Percentiles rank a stretch among this genome's conserved stretches.
Conservation (phyloP, 2,797 vertebrate species). For the Picus viridis region DNA sequence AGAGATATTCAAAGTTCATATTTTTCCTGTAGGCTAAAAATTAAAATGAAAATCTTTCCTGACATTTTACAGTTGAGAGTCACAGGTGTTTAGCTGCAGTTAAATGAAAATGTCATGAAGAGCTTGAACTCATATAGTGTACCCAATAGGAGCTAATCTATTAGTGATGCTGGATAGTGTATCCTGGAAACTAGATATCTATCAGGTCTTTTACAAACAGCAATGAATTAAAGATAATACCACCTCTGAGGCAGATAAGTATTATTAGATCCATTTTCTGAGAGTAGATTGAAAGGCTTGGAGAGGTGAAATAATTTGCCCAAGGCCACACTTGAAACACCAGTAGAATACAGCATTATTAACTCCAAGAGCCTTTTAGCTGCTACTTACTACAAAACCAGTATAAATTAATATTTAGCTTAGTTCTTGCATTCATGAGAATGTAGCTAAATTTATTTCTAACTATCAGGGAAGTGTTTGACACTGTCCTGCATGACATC, state of each 20-base stretch:
- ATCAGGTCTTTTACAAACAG: constrained; percentile 23
- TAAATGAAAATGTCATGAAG: constrained; percentile 52
- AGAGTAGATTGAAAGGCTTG: not conserved
- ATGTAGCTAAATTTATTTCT: not conserved
- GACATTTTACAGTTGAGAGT: constrained; percentile 40
- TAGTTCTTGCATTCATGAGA: not conserved
- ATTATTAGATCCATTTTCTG: not conserved
- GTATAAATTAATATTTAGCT: not conserved
- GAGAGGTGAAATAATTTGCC: constrained; percentile 23
- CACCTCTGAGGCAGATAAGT: not conserved
- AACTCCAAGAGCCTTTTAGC: not conserved
- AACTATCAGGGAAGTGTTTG: not conserved
- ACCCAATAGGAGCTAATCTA: not conserved
- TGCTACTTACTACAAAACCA: not conserved
- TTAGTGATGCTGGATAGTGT: constrained; percentile 21
- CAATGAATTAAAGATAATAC: constrained; percentile 28
- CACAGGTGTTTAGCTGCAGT: constrained; percentile 41
- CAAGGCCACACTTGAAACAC: constrained; percentile 19
- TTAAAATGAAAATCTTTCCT: constrained; percentile 25
- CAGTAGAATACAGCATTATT: not conserved
- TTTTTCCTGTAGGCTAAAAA: constrained; percentile 50
- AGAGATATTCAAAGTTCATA: constrained; percentile 35
- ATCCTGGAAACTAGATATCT: constrained; percentile 29
- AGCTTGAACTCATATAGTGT: constrained; percentile 27
- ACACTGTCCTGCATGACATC: too few species aligned